phyloP scores from a whole-genome alignment of 1,140 invertebrate species.

The Calycopis cecrops region DNA sequence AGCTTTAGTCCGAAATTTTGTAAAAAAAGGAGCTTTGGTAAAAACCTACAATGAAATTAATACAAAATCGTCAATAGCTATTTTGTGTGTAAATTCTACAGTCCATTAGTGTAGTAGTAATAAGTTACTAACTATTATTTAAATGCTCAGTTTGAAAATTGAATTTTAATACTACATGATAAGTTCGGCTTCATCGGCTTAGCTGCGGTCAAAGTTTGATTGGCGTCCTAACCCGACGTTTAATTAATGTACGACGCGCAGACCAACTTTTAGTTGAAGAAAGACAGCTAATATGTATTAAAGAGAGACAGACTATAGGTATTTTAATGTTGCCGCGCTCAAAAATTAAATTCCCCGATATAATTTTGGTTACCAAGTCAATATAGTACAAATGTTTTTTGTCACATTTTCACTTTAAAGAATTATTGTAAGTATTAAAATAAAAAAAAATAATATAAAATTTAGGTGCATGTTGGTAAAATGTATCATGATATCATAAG shows the following conservation, averaged over 20 bases:
- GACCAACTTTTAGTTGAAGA: constrained; percentile 41
- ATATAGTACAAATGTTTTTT: too few relatives aligned
- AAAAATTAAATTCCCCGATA: background rate
- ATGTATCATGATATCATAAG: too few relatives aligned
- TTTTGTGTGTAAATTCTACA: too few relatives aligned
- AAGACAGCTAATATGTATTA: constrained; percentile 29
- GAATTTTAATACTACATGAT: constrained; percentile 72
- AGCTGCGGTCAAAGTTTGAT: constrained; percentile 70
- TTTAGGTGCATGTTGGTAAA: too few relatives aligned
- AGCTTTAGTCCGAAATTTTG: too few relatives aligned
- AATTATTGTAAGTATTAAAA: too few relatives aligned
- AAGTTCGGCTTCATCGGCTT: constrained; percentile 67
- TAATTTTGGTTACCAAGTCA: background rate
- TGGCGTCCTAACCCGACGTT: constrained; percentile 65
- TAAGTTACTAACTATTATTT: background rate
- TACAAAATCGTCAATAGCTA: too few relatives aligned
- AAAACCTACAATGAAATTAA: too few relatives aligned
- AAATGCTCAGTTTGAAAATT: constrained; percentile 54
- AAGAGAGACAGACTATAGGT: constrained; percentile 37
- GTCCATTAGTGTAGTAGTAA: too few relatives aligned
- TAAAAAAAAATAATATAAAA: too few relatives aligned
- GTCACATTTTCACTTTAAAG: too few relatives aligned
- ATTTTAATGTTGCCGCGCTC: constrained; percentile 48
- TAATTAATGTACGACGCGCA: constrained; percentile 63
- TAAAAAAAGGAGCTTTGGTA: too few relatives aligned